phyloP scores from a whole-genome alignment of 2,888 invertebrate genomes.

The Listrodromus nycthemerus region DNA sequence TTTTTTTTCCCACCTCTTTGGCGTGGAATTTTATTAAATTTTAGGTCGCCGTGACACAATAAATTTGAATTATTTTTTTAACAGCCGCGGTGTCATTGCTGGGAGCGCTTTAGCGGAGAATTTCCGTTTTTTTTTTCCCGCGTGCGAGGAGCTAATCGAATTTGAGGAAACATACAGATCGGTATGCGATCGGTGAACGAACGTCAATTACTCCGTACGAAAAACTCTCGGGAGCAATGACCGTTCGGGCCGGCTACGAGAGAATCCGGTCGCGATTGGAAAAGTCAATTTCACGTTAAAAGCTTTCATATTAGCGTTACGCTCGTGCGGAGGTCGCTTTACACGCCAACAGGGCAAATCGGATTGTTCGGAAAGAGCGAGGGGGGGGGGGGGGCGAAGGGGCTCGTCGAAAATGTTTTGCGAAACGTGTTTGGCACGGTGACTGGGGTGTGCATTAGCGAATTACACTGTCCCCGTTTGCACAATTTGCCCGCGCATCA shows the following conservation, averaged over 20 bases:
- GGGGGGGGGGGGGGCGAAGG: too few species aligned
- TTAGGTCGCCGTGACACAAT: background rate
- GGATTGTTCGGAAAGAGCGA: background rate
- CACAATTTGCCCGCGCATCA: background rate
- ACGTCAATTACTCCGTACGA: conserved; percentile 15
- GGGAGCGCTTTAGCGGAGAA: background rate
- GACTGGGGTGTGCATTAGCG: conserved; percentile 66
- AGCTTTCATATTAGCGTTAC: conserved; percentile 72
- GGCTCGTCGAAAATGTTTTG: conserved; percentile 52
- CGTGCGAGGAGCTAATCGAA: background rate
- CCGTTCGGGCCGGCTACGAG: background rate
- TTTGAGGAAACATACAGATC: background rate
- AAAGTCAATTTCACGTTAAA: conserved; percentile 76
- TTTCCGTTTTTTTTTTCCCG: background rate
- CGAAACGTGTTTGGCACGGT: conserved; percentile 57
- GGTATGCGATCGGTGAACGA: conserved; percentile 3
- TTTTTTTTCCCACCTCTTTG: background rate
- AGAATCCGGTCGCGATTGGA: conserved; percentile 55
- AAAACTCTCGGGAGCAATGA: conserved; percentile 22
- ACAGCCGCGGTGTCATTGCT: background rate
- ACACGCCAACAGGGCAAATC: conserved; percentile 14
- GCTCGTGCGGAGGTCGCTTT: conserved; percentile 40
- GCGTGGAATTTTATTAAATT: background rate
- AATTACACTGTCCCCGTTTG: conserved; percentile 55
- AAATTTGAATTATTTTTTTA: background rate